Evolutionary conservation across 2,113 vertebrate genomes (phyloP), one percentile per base, ranked within the genome.

Genomic region (Oncorhynchus clarkii): DNA sequence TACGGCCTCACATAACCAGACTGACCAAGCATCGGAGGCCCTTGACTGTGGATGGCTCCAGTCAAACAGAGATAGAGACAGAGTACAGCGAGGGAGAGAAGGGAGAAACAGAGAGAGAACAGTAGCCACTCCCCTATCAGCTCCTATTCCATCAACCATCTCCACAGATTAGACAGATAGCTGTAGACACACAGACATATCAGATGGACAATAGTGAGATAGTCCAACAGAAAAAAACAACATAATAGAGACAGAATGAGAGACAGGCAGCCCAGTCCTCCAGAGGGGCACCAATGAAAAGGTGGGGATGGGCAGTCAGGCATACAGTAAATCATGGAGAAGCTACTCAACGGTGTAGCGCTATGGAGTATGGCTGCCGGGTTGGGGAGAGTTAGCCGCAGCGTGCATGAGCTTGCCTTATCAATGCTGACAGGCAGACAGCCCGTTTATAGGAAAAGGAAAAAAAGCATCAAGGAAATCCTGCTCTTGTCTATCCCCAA

Each of bases 401-500:
- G 84, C 70, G 81, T 79, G 82, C 82, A 71, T 62, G 72, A 67
- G 85, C 82, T 84, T 78, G 83, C 75, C 60, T 90, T 85, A 91
- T 90, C 88, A 81, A 89, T 85, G 85, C 85, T 90, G 90, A 90
- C 90, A 90, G 88, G 79, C 78, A 86, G 86, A 89, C 87, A 89
- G 90, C 80, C 81, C 89, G 87, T 89, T 91, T 90, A 88, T 88
- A 62, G 57, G 59, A 62, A 65, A 48, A 20, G 67, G 57, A n/a
- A 76, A 83, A 82, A 77, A 79, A 80, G 80, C 78, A 89, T 85
- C 79, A 84, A 80, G 85, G 75, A 89, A 88, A 86, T 78, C 81
- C 82, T 73, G 84, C 87, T 88, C 84, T 79, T 77, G 84, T 89
- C 86, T 86, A 84, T 86, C 84, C 91, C 88, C 89, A 80, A 90